phyloP scores from a whole-genome alignment of 2,113 vertebrate genomes.

The Corydoras sp. region DNA sequence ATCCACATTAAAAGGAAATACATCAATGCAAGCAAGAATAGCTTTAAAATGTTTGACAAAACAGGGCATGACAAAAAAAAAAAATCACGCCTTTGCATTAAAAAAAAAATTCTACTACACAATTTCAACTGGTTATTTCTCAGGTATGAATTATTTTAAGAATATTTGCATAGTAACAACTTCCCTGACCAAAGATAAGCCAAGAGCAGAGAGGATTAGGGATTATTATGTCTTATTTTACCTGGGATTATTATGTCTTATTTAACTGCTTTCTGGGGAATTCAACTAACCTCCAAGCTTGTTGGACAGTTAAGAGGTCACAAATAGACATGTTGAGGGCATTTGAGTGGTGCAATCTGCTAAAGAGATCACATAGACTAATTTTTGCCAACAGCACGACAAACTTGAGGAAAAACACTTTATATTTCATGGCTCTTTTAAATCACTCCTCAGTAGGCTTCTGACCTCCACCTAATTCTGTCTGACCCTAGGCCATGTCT shows the following conservation, averaged over 20 bases:
- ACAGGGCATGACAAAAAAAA: too few species aligned
- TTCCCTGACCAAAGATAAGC: conserved; percentile 22
- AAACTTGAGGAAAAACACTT: conserved; percentile 29
- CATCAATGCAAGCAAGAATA: too few species aligned
- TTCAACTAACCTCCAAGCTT: conserved; percentile 26
- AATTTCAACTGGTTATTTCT: too few species aligned
- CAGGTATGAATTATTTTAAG: background rate
- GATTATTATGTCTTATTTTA: conserved; percentile 10
- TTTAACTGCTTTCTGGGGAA: conserved; percentile 16
- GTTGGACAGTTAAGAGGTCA: conserved; percentile 42
- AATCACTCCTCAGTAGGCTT: conserved; percentile 32
- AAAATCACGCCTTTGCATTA: too few species aligned
- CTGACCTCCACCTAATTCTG: conserved; percentile 43
- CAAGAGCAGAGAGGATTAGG: conserved; percentile 26
- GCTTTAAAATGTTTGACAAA: too few species aligned
- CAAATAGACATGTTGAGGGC: conserved; percentile 36
- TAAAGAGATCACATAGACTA: conserved; percentile 46
- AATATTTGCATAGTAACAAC: conserved; percentile 10
- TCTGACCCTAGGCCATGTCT: conserved; percentile 36
- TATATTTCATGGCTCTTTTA: conserved; percentile 33
- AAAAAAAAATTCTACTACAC: too few species aligned
- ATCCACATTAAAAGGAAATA: too few species aligned
- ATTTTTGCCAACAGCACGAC: conserved; percentile 32
- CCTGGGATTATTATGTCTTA: conserved; percentile 10
- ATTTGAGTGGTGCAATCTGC: conserved; percentile 36